These are phyloP conservation scores for Eulithis testata DNA, from an alignment of 2,888 invertebrate genomes.

Conservation along the genomic window DNA sequence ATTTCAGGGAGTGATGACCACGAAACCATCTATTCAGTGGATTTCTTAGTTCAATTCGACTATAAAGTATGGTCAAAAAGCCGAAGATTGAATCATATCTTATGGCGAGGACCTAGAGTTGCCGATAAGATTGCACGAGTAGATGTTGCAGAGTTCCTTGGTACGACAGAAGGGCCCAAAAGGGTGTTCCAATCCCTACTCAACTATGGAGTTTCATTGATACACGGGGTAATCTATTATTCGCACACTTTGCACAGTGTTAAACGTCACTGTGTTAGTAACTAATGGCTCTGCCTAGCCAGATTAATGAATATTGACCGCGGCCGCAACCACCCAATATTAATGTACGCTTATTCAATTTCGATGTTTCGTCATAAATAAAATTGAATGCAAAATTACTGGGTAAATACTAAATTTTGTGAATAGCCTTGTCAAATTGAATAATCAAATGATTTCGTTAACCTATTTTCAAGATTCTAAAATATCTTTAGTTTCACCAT, in stretches of 20 bases:
- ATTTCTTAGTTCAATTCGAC: conserved; percentile 74
- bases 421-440: neutral
- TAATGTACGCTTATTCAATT: conserved; percentile 23
- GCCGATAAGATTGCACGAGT: conserved; percentile 67
- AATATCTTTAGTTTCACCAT: too few species aligned
- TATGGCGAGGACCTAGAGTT: conserved; percentile 79
- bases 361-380: conserved; percentile 17
- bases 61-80: conserved; percentile 62
- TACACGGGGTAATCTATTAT: conserved; percentile 56
- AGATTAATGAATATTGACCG: conserved; percentile 38
- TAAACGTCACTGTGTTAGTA: conserved; percentile 34
- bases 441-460: too few species aligned
- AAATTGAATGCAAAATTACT: conserved; percentile 11
- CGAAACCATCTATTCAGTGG: conserved; percentile 73
- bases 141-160: conserved; percentile 75
- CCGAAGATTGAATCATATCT: conserved; percentile 56
- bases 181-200: conserved; percentile 79
- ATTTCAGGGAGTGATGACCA: conserved; percentile 85
- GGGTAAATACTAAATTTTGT: conserved; percentile 5
- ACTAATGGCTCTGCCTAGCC: conserved; percentile 31
- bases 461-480: too few species aligned
- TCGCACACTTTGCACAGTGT: conserved; percentile 26
- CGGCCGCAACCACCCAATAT: conserved; percentile 22
- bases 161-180: conserved; percentile 68
- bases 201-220: conserved; percentile 81